phyloP scores from a whole-genome alignment of 2,797 vertebrate genomes.

The Acanthurus lineatus region DNA sequence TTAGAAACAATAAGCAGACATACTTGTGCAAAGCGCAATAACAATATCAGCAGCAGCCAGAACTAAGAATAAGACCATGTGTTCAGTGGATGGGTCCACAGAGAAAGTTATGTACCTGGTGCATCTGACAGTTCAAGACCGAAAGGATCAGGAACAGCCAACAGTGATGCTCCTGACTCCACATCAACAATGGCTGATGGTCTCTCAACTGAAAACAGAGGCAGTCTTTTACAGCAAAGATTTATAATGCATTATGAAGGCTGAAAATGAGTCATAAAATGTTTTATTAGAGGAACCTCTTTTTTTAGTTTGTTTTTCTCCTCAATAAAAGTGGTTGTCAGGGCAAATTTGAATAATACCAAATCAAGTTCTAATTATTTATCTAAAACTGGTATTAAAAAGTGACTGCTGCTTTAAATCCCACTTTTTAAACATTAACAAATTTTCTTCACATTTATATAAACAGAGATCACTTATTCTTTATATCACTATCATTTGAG shows the following conservation, averaged over 20 bases:
- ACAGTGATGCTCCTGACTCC: conserved; percentile 83
- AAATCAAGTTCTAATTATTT: not conserved
- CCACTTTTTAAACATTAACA: no score
- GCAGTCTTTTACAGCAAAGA: not conserved
- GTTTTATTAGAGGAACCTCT: not conserved
- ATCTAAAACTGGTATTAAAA: no score
- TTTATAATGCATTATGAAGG: not conserved
- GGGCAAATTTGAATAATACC: not conserved
- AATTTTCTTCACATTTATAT: no score
- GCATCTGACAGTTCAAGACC: conserved; percentile 88
- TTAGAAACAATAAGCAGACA: conserved; percentile 1
- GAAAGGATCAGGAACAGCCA: conserved; percentile 91
- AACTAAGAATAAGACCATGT: not conserved
- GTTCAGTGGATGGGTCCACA: not conserved
- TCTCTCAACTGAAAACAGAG: conserved; percentile 66
- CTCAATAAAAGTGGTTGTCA: not conserved
- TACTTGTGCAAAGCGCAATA: not conserved
- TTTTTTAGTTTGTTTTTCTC: not conserved
- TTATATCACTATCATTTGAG: not conserved
- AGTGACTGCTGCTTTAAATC: no score
- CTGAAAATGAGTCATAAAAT: not conserved
- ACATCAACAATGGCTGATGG: conserved; percentile 56
- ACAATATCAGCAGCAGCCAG: not conserved
- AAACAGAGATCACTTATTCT: not conserved
- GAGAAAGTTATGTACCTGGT: conserved; percentile 86